Evolutionary conservation across 2,797 vertebrate species (phyloP).

Genomic region (Ctenochaetus hawaiiensis): DNA sequence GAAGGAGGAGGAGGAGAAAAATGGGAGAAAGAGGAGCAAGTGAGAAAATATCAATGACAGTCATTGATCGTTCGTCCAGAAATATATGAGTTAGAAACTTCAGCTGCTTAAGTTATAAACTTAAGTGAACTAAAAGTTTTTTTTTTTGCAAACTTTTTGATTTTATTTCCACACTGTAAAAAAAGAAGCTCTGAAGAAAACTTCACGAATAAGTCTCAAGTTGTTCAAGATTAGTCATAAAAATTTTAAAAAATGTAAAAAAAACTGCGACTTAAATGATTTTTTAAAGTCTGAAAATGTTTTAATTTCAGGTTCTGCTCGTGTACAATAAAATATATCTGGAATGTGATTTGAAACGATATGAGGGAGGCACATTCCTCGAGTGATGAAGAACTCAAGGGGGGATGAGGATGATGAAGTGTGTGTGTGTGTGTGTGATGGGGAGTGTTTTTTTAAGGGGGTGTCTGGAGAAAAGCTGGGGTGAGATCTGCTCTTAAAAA

Average conservation of each 20-base stretch:
- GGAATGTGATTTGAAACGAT: constrained; percentile 20
- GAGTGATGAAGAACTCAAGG: constrained; percentile 23
- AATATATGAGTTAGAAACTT: too few species aligned
- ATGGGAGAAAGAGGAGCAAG: not conserved
- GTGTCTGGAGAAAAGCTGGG: constrained; percentile 21
- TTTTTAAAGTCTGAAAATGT: not conserved
- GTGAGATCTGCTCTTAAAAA: constrained; percentile 47
- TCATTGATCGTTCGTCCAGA: too few species aligned
- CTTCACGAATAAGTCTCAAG: not conserved
- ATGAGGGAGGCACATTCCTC: constrained; percentile 39
- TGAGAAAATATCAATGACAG: not conserved
- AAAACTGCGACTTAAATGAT: too few species aligned
- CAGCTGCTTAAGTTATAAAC: too few species aligned
- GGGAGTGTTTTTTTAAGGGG: constrained; percentile 2
- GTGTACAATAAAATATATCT: constrained; percentile 10
- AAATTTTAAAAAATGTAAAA: too few species aligned
- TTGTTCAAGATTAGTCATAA: not conserved
- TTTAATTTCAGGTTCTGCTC: not conserved
- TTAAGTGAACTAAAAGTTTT: too few species aligned
- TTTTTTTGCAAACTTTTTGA: not conserved
- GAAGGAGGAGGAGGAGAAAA: not conserved
- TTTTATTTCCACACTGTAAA: not conserved
- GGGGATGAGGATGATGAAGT: not conserved
- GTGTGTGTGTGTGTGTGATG: not conserved
- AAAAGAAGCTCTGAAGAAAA: not conserved